Evolutionary conservation across 2,797 vertebrate genomes (phyloP).

Genomic region (Mormyrus proboscirostris): DNA sequence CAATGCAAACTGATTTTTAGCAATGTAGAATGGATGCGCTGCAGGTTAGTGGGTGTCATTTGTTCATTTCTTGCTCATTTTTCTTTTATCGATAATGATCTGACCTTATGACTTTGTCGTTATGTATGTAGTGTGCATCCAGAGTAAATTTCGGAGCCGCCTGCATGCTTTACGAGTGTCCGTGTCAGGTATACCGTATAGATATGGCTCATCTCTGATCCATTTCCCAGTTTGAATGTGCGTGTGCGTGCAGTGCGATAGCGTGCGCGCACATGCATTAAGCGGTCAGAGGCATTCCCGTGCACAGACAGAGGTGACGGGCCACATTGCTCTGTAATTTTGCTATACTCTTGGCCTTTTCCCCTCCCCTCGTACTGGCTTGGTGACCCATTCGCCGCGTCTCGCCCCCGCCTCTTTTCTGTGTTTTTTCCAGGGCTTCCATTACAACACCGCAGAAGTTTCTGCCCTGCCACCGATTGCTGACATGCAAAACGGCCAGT

Average conservation of each 20-base stretch:
- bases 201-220: background rate
- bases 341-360: background rate
- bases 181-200: background rate
- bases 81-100: background rate
- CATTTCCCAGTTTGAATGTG: background rate
- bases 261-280: background rate
- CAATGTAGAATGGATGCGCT: background rate
- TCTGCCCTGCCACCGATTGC: background rate
- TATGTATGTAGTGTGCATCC: background rate
- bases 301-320: background rate
- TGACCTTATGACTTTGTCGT: background rate
- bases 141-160: background rate
- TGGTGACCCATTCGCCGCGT: background rate
- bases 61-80: background rate
- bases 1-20: background rate
- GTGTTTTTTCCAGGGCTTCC: background rate
- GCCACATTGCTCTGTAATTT: background rate
- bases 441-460: conserved; percentile 4
- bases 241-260: background rate
- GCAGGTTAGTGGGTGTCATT: background rate
- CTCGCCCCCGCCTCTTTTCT: background rate
- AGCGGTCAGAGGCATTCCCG: background rate
- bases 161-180: background rate
- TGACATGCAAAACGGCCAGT: conserved; percentile 1
- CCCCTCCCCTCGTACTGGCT: background rate